These are phyloP conservation scores for Parus major DNA, from an alignment of 2,113 vertebrate species.

Conservation along the genomic window DNA sequence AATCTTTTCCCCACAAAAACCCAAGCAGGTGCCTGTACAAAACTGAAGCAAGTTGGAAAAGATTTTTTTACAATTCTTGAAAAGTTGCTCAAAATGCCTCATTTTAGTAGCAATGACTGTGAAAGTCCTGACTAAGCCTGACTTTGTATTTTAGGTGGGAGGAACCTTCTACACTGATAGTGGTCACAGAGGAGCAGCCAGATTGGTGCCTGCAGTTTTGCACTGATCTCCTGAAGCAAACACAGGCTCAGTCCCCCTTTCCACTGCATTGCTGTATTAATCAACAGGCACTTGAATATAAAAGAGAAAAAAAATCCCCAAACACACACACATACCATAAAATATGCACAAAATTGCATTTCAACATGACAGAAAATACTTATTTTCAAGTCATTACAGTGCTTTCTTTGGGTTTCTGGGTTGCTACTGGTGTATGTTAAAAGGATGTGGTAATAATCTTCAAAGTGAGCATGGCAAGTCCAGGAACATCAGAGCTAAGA, in stretches of 20 bases:
- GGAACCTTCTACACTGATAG: not conserved
- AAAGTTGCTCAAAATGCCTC: not conserved
- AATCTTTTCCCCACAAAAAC: not conserved
- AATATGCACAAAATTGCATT: not conserved
- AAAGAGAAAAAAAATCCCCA: not conserved
- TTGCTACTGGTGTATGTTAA: not conserved
- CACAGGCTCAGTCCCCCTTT: not conserved
- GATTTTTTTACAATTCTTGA: not conserved
- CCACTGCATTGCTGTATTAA: no score
- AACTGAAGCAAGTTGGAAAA: not conserved
- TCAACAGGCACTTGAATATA: not conserved
- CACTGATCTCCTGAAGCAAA: not conserved
- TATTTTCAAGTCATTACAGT: not conserved
- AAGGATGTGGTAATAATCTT: not conserved
- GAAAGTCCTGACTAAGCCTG: not conserved
- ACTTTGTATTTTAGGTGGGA: not conserved
- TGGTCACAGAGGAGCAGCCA: not conserved
- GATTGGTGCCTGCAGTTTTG: not conserved
- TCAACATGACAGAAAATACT: not conserved
- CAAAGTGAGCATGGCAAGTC: not conserved
- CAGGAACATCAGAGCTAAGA: not conserved
- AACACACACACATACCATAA: not conserved
- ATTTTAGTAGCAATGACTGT: not conserved
- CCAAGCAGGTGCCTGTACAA: not conserved
- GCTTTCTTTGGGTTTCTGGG: constrained; percentile 7